Percentiles rank a stretch among this genome's conserved stretches.
phyloP scores from a whole-genome alignment of 2,888 invertebrate genomes.

The Alsophila aescularia region DNA sequence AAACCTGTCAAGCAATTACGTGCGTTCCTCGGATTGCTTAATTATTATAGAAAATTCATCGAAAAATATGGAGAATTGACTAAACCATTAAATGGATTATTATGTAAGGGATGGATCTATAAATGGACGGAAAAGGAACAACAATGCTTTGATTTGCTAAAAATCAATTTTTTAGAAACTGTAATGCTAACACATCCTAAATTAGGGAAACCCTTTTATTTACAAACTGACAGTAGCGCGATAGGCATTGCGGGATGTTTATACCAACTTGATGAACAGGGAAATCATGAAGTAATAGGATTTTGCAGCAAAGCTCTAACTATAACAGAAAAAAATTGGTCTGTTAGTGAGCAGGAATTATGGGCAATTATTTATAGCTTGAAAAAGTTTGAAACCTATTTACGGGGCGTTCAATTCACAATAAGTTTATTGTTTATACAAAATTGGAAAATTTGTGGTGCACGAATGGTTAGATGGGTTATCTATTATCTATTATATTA shows the following conservation, averaged over 20 bases:
- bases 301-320: slow-evolving; percentile 1
- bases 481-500: not conserved
- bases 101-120: no score
- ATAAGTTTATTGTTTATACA: not conserved
- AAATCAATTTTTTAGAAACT: no score
- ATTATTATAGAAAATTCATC: no score
- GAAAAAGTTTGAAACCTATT: slow-evolving; percentile 5
- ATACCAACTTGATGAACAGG: not conserved
- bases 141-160: no score
- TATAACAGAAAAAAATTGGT: not conserved
- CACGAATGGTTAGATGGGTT: not conserved
- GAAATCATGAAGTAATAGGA: not conserved
- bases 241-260: not conserved
- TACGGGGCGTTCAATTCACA: not conserved
- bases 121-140: no score
- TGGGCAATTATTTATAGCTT: slow-evolving; percentile 4
- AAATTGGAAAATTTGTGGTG: not conserved
- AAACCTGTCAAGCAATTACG: no score
- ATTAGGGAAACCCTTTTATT: no score
- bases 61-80: no score
- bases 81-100: no score
- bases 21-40: no score
- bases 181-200: no score
- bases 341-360: slow-evolving; percentile 3
- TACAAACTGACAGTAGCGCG: slow-evolving; percentile 2